Base-by-base conservation (phyloP, 64 coral and sea anemone species). In the Montipora sp. region DNA sequence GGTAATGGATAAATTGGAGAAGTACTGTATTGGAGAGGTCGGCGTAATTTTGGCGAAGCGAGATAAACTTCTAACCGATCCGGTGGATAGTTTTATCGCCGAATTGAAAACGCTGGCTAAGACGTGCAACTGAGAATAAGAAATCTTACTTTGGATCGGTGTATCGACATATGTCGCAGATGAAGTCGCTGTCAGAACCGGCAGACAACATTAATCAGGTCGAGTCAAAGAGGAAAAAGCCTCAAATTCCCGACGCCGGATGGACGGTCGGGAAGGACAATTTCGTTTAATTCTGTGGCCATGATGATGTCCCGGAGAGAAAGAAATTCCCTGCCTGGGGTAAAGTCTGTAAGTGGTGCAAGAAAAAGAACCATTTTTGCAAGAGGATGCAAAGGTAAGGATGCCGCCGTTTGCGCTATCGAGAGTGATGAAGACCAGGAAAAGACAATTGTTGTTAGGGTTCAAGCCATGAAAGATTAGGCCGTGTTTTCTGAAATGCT, bases 1-100 rank as follows among this genome's bases (percentile, higher is more conserved):
- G 7, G 67, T 87, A 18, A 87, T 87, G 63, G 36, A 21, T 12
- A 87, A 87, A 46, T 46, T 87, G 57, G 24, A 85, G 19, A 87
- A 20, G 47, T 44, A 74, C 48, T 72, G 63, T 19, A 73, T 87
- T 44, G 83, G 83, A 21, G 83, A 87, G 50, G 83, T 87, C 0
- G 73, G 72, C 60, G 36, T 69, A 36, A 85, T 85, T 16, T 68
- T 68, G 5, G 18, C 14, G 14, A 68, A 16, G 3, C 9, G 77
- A 47, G 47, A 78, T 12, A 78, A 78, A 18, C 77, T 78, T 51
- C 16, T 15, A 3, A 78, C 77, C 36, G 36, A 36, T 36, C 36
- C 36, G 36, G 36, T 36, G 36, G 36, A 36, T 36, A 36, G 36
- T 36, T 36, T 36, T 36, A 36, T 36, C 36, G 36, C 36, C 36